Conservation (phyloP, 2,797 vertebrate genomes). For the Taeniopygia guttata region DNA sequence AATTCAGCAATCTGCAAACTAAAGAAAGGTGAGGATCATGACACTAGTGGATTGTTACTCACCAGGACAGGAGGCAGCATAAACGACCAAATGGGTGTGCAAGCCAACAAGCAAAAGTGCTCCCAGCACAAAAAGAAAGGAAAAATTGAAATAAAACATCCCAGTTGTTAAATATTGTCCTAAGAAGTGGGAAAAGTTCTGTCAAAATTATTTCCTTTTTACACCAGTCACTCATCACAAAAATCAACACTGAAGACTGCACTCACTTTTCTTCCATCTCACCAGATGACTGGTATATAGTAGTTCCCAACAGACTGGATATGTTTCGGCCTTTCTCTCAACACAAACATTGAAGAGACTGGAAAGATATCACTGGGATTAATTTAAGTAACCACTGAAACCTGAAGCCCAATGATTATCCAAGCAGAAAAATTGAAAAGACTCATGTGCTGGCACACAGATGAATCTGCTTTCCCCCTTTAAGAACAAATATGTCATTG, state of each 20-base stretch:
- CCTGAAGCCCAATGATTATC: neutral
- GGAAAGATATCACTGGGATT: neutral
- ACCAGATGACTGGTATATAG: neutral
- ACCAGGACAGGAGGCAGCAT: neutral
- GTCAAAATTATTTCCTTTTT: constrained; percentile 7
- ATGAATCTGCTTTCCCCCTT: constrained; percentile 12
- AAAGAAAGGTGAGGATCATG: neutral
- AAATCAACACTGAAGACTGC: neutral
- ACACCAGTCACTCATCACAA: neutral
- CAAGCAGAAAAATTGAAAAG: neutral
- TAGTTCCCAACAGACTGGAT: neutral
- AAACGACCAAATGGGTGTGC: neutral
- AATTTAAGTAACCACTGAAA: constrained; percentile 19
- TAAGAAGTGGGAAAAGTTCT: neutral
- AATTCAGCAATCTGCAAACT: neutral
- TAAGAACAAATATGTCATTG: neutral
- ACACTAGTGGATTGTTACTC: neutral
- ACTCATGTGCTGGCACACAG: neutral
- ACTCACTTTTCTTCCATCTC: neutral
- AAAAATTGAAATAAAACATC: neutral
- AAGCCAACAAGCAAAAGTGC: neutral
- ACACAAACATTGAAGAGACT: neutral
- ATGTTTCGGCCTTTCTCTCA: neutral
- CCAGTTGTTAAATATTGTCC: neutral
- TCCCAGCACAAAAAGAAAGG: neutral